These are phyloP conservation scores for Acrobasis repandana DNA, from an alignment of 2,888 invertebrate genomes.

Conservation along the genomic window DNA sequence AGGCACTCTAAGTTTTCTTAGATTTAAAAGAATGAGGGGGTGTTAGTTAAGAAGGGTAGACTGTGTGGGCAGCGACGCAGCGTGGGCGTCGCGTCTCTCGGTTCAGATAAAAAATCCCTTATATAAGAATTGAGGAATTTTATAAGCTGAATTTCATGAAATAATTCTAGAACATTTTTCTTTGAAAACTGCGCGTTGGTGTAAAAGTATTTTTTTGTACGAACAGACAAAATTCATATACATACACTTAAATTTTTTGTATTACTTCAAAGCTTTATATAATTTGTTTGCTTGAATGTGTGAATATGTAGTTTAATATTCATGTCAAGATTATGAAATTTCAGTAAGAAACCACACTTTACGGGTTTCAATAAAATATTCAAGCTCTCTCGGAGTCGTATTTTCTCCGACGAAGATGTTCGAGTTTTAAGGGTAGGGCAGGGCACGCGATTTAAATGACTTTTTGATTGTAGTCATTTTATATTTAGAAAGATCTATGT, in stretches of 20 bases:
- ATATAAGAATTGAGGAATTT: background rate
- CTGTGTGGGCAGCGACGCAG: constrained; percentile 28
- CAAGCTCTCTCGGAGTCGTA: background rate
- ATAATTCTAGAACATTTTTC: background rate
- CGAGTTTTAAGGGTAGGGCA: background rate
- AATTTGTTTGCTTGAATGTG: background rate
- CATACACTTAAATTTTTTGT: background rate
- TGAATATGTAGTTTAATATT: too few species aligned
- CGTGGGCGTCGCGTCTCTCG: constrained; percentile 37
- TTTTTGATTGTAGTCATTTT: background rate
- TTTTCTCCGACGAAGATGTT: background rate
- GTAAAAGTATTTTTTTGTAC: background rate
- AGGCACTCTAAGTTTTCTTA: background rate
- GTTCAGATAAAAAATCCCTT: constrained; percentile 31
- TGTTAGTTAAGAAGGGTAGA: constrained; percentile 12
- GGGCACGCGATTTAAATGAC: background rate
- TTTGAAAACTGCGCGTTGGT: background rate
- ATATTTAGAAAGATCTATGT: background rate
- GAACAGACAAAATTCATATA: background rate
- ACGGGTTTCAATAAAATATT: background rate
- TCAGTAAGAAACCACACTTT: background rate
- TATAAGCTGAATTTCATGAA: background rate
- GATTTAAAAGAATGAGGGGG: background rate
- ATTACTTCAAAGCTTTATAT: background rate
- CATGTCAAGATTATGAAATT: background rate